These are phyloP conservation scores for Apeira syringaria DNA, from an alignment of 2,888 invertebrate species.

Conservation along the genomic window DNA sequence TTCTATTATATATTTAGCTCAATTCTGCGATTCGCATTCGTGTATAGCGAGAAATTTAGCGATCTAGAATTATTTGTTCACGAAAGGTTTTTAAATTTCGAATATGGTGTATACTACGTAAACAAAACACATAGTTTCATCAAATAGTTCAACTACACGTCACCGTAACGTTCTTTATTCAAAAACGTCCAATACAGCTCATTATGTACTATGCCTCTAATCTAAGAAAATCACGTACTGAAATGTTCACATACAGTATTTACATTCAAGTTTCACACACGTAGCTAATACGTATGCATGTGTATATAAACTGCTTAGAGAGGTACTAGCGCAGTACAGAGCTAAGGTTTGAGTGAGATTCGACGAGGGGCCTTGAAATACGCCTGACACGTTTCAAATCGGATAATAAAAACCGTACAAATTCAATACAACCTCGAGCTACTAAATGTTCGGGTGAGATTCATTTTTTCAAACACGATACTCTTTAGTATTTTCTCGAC, in stretches of 20 bases:
- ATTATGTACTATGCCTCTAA: neutral
- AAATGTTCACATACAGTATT: neutral
- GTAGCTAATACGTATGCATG: slow-evolving; percentile 9
- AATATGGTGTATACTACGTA: too few species aligned
- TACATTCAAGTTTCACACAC: slow-evolving; percentile 8
- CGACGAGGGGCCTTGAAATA: slow-evolving; percentile 16
- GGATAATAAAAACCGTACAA: slow-evolving; percentile 16
- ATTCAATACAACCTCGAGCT: slow-evolving; percentile 10
- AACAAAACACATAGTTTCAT: too few species aligned
- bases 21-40: too few species aligned
- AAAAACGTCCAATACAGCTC: too few species aligned
- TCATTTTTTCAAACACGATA: too few species aligned
- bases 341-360: slow-evolving; percentile 19
- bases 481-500: slow-evolving; percentile 4
- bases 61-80: too few species aligned
- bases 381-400: slow-evolving; percentile 14
- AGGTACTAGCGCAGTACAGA: slow-evolving; percentile 2
- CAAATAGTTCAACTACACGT: too few species aligned
- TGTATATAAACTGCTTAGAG: slow-evolving; percentile 10
- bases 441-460: too few species aligned
- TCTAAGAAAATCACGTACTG: slow-evolving; percentile 12
- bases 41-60: too few species aligned
- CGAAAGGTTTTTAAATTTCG: too few species aligned
- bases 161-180: too few species aligned
- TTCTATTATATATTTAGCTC: too few species aligned